These are phyloP conservation scores for Drosophila lutescens DNA, from an alignment of 2,888 invertebrate species.

Conservation along the genomic window DNA sequence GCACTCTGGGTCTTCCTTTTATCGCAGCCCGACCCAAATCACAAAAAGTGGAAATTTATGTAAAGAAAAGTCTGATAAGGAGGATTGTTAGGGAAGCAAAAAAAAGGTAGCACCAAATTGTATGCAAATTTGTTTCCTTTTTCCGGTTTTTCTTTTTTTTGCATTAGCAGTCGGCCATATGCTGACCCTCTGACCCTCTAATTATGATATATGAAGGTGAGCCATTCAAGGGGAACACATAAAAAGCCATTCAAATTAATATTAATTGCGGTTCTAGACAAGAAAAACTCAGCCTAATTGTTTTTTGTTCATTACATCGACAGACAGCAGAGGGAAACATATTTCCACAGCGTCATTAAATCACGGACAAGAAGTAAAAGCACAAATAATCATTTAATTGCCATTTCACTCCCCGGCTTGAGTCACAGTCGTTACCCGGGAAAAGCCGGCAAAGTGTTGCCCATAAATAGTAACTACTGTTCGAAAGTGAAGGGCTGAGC, in stretches of 20 bases:
- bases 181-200: constrained; percentile 43
- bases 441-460: constrained; percentile 42
- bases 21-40: constrained; percentile 45
- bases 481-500: constrained; percentile 46
- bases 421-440: constrained; percentile 33
- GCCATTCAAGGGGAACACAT: constrained; percentile 48
- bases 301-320: constrained; percentile 65
- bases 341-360: constrained; percentile 62
- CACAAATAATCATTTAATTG: constrained; percentile 66
- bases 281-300: constrained; percentile 59
- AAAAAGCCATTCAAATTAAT: constrained; percentile 70
- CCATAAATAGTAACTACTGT: constrained; percentile 58
- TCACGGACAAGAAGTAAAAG: constrained; percentile 37
- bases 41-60: constrained; percentile 65
- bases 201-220: constrained; percentile 72
- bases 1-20: constrained; percentile 10
- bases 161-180: constrained; percentile 5
- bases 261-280: constrained; percentile 67
- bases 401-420: constrained; percentile 25
- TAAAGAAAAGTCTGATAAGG: constrained; percentile 50
- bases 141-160: not conserved
- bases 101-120: constrained; percentile 54
- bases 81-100: constrained; percentile 10
- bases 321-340: constrained; percentile 33
- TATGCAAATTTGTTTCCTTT: constrained; percentile 67